Evolutionary conservation across 2,797 vertebrate genomes (phyloP).

Genomic region (Pagetopsis macropterus): DNA sequence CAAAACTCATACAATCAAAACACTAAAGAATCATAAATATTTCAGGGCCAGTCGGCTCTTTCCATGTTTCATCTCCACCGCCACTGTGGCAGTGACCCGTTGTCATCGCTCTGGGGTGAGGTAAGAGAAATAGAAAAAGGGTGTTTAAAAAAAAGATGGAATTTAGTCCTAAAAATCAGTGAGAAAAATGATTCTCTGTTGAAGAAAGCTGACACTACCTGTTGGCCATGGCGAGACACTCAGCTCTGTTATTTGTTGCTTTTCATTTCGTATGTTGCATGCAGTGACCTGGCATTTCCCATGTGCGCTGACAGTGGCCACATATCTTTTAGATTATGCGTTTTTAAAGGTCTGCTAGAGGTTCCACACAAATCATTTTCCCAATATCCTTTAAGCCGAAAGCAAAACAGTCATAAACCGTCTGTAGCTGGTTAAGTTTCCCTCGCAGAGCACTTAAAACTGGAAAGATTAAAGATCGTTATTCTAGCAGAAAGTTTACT

Average conservation of each 20-base stretch:
- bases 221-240: constrained; percentile 11
- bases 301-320: constrained; percentile 26
- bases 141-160: constrained; percentile 46
- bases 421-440: constrained; percentile 71
- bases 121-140: constrained; percentile 39
- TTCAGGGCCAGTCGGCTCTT: constrained; percentile 58
- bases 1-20: constrained; percentile 68
- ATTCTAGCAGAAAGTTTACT: constrained; percentile 55
- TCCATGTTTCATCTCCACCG: constrained; percentile 49
- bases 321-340: constrained; percentile 69
- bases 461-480: constrained; percentile 72
- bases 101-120: constrained; percentile 62
- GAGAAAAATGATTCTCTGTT: constrained; percentile 31
- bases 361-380: constrained; percentile 71
- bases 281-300: constrained; percentile 37
- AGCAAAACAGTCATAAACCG: constrained; percentile 72
- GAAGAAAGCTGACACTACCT: constrained; percentile 26
- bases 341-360: constrained; percentile 61
- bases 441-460: constrained; percentile 66
- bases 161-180: constrained; percentile 44
- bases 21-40: constrained; percentile 69
- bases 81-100: constrained; percentile 53
- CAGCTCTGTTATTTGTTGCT: constrained; percentile 37
- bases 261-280: constrained; percentile 44
- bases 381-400: constrained; percentile 73